Base-by-base conservation (phyloP, 1,140 invertebrate species). In the Notospermus geniculatus region DNA sequence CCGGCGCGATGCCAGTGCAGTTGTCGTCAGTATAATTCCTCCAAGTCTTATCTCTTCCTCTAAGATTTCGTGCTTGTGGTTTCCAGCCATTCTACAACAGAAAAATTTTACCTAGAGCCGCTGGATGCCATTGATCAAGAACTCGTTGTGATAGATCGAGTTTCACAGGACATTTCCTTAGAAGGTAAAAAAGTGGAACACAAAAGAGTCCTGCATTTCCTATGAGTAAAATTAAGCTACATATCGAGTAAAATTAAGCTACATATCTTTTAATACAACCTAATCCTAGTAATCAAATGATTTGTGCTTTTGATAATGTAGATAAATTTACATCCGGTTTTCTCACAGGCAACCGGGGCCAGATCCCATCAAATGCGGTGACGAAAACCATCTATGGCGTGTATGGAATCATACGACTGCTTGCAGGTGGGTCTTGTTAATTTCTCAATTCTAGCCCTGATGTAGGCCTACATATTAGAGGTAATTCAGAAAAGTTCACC, bases 331-430 rank as follows among this genome's bases (percentile, higher is more conserved):
- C 39, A 23, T 32, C 13, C n/a, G 22, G 11, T 17, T 32, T 62
- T 59, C 28, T 79, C 73, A 36, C 60, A 86, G 85, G 70, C 62
- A 84, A 86, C 64, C 73, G 82, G 55, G 83, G 82, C 64, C 83
- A 87, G 72, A 87, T 89, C 68, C 86, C 86, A 60, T 77, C 85
- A 25, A 84, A 84, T 39, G 87, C 85, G 43, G 85, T 84, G 59
- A 86, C 86, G 60, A 87, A 87, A 63, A 85, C 87, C 63, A 91
- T 98, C 64, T 93, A 89, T 85, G 95, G 95, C 2, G 86, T 98
- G 54, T 78, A 97, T 22, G 95, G 95, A 17, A 88, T 88, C 41
- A 90, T 97, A 54, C 86, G 87, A 62, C 82, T 98, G 0, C 82
- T 97, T 36, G 89, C 91, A 63, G 85, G 84, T 78, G 69, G 61